Percentiles rank a stretch among this genome's conserved stretches.
Evolutionary conservation across 2,888 invertebrate species (phyloP).

Genomic region (Phalangium opilio): DNA sequence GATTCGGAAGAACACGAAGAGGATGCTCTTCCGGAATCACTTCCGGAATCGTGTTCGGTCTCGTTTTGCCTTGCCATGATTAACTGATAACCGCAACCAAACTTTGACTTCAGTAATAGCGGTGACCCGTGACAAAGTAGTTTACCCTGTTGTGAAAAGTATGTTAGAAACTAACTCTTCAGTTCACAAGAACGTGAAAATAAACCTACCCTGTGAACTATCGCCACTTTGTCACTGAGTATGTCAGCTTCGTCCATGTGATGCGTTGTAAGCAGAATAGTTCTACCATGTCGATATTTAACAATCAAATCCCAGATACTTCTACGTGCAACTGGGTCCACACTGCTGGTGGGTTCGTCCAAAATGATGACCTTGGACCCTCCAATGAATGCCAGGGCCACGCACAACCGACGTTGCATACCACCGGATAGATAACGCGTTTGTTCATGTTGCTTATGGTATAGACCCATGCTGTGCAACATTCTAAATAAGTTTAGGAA

Average conservation of each 20-base stretch:
- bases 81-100: constrained; percentile 23
- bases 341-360: constrained; percentile 28
- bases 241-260: constrained; percentile 35
- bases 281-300: constrained; percentile 27
- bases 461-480: constrained; percentile 29
- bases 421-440: constrained; percentile 32
- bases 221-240: constrained; percentile 31
- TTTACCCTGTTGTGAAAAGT: constrained; percentile 15
- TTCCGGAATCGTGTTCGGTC: constrained; percentile 9
- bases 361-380: constrained; percentile 31
- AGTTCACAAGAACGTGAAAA: background rate
- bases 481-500: constrained; percentile 21
- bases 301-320: constrained; percentile 34
- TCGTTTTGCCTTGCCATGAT: constrained; percentile 13
- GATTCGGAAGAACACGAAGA: background rate
- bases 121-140: constrained; percentile 23
- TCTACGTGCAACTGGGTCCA: constrained; percentile 33
- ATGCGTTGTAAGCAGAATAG: constrained; percentile 33
- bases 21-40: constrained; percentile 19
- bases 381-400: constrained; percentile 34
- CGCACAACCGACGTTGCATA: constrained; percentile 32
- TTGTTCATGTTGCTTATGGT: constrained; percentile 24
- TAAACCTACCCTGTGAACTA: constrained; percentile 22
- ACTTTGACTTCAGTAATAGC: constrained; percentile 20
- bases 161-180: too few species aligned